These are phyloP conservation scores for Labeo rohita DNA, from an alignment of 2,113 vertebrate genomes.

Conservation along the genomic window DNA sequence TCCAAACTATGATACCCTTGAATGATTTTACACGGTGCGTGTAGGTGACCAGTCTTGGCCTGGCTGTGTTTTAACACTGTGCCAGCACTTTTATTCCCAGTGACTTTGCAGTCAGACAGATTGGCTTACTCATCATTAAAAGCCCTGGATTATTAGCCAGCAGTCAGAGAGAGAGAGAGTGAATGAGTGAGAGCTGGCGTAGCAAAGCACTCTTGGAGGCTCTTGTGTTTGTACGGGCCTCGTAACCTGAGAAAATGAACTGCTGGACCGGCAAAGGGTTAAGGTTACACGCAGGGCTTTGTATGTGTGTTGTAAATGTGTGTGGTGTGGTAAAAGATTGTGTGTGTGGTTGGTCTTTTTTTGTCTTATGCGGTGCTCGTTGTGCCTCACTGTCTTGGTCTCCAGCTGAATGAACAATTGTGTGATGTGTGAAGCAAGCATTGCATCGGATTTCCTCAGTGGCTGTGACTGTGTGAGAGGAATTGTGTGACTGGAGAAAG, in stretches of 20 bases:
- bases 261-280: constrained; percentile 40
- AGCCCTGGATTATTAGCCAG: neutral
- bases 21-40: neutral
- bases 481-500: constrained; percentile 2
- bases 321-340: constrained; percentile 40
- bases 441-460: constrained; percentile 58
- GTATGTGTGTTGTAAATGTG: constrained; percentile 1
- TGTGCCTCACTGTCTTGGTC: constrained; percentile 52
- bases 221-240: constrained; percentile 31
- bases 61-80: neutral
- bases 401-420: constrained; percentile 59
- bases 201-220: constrained; percentile 30
- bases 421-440: constrained; percentile 51
- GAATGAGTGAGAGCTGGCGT: constrained; percentile 13
- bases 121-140: constrained; percentile 16
- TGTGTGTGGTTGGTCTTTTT: constrained; percentile 26
- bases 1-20: neutral
- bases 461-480: constrained; percentile 20
- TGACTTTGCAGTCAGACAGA: constrained; percentile 24
- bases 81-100: constrained; percentile 17
- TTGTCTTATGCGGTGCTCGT: constrained; percentile 28
- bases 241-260: constrained; percentile 45
- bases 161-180: neutral
- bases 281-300: constrained; percentile 2
- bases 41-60: neutral